These are phyloP conservation scores for Cebus imitator DNA, from an alignment of 2,113 vertebrate species.

Conservation along the genomic window DNA sequence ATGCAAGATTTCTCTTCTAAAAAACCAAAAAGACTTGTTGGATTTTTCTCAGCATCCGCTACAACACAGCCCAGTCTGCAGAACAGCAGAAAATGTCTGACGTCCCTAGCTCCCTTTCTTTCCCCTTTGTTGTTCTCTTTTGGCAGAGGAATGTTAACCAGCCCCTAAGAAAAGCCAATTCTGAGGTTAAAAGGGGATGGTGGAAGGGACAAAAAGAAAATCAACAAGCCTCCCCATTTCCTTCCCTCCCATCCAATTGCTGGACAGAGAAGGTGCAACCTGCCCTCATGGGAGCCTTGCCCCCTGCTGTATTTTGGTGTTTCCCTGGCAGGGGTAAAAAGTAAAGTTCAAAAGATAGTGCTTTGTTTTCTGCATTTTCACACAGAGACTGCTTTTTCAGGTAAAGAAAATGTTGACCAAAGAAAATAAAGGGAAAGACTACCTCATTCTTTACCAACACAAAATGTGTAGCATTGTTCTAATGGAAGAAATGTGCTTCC, in stretches of 20 bases:
- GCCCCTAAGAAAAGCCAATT: neutral
- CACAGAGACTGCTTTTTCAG: constrained; percentile 50
- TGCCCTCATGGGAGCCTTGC: neutral
- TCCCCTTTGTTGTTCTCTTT: neutral
- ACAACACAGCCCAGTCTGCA: neutral
- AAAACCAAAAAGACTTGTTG: neutral
- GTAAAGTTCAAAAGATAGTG: neutral
- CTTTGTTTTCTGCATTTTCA: constrained; percentile 61
- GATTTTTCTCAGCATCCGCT: neutral
- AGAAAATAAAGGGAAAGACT: constrained; percentile 49
- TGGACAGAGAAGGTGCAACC: neutral
- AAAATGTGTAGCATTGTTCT: constrained; percentile 68
- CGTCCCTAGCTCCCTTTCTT: neutral
- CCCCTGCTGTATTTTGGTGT: neutral
- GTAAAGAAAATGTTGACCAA: constrained; percentile 71
- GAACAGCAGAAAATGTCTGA: neutral
- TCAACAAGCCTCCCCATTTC: neutral
- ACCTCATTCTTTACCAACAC: constrained; percentile 43
- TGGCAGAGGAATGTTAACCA: constrained; percentile 34
- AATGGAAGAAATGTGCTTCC: constrained; percentile 49
- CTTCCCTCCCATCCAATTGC: neutral
- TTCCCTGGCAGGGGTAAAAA: constrained; percentile 31
- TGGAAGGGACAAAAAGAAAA: neutral
- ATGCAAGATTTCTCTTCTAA: neutral
- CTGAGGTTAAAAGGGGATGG: neutral